Percentiles rank a stretch among this genome's conserved stretches.
Conservation (phyloP, 2,113 vertebrate species). For the Nanorana parkeri region DNA sequence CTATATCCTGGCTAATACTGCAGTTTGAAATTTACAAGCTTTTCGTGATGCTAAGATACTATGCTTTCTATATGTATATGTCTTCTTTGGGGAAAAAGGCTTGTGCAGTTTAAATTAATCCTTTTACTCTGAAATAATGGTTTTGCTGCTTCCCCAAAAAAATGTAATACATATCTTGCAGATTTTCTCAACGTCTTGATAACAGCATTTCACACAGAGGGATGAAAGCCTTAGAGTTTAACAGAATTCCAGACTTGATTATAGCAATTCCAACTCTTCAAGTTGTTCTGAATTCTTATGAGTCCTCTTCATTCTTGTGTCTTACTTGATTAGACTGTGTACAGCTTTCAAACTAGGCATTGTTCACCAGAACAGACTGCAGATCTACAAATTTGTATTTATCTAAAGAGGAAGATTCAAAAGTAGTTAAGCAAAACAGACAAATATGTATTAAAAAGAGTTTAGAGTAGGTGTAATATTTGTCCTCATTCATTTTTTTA, state of each 20-base stretch:
- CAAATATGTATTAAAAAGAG: background rate
- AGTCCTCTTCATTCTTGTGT: background rate
- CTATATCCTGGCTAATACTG: background rate
- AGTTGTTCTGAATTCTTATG: background rate
- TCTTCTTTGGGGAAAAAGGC: conserved; percentile 1
- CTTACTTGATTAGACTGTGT: background rate
- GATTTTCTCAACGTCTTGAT: background rate
- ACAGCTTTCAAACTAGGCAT: background rate
- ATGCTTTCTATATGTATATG: too few relatives aligned
- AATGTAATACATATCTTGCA: conserved; percentile 20
- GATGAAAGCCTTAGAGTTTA: conserved; percentile 2
- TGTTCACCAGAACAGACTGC: too few relatives aligned
- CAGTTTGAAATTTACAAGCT: conserved; percentile 11
- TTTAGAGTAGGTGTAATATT: background rate
- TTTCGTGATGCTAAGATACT: conserved; percentile 1
- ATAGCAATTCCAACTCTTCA: background rate
- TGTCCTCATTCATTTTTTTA: background rate
- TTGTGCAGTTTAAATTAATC: conserved; percentile 33
- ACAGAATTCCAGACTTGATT: background rate
- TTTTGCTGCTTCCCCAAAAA: conserved; percentile 30
- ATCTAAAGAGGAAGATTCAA: background rate
- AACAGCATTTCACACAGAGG: background rate
- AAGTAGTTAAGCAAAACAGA: background rate
- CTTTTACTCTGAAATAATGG: conserved; percentile 6
- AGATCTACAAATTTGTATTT: background rate